These are phyloP conservation scores for Suillia variegata DNA, from an alignment of 2,888 invertebrate genomes.

Conservation along the genomic window DNA sequence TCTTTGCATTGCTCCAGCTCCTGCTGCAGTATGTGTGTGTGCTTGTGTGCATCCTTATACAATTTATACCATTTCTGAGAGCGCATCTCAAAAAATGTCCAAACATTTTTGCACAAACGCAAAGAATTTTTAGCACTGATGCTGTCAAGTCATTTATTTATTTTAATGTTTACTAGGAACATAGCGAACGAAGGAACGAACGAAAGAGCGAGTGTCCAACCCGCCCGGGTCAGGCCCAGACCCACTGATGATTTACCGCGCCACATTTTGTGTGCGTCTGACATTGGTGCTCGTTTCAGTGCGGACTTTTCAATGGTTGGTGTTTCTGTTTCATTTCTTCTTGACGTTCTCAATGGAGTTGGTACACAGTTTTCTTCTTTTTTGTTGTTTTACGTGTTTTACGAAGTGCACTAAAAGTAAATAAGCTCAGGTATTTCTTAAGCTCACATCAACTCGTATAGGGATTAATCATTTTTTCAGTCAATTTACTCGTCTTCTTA, in stretches of 20 bases:
- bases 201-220: slow-evolving; percentile 10
- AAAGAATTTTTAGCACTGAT: slow-evolving; percentile 45
- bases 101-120: slow-evolving; percentile 40
- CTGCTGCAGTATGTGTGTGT: slow-evolving; percentile 18
- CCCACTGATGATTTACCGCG: not conserved
- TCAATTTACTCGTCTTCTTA: too few relatives aligned
- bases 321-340: too few relatives aligned
- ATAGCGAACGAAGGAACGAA: slow-evolving; percentile 22
- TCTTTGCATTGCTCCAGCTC: slow-evolving; percentile 21
- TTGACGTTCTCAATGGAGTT: too few relatives aligned
- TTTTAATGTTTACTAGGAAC: slow-evolving; percentile 52
- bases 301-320: too few relatives aligned
- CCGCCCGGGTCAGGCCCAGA: not conserved
- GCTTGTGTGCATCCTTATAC: slow-evolving; percentile 36
- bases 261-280: not conserved
- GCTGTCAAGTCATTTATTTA: slow-evolving; percentile 56
- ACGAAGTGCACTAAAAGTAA: too few relatives aligned
- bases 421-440: too few relatives aligned
- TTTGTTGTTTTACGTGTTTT: too few relatives aligned
- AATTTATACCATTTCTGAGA: slow-evolving; percentile 29
- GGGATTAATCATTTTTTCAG: too few relatives aligned
- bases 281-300: not conserved
- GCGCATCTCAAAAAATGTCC: slow-evolving; percentile 31
- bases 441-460: too few relatives aligned
- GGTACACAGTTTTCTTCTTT: too few relatives aligned